Evolutionary conservation across 2,113 vertebrate genomes (phyloP).

Genomic region (Calypte anna): DNA sequence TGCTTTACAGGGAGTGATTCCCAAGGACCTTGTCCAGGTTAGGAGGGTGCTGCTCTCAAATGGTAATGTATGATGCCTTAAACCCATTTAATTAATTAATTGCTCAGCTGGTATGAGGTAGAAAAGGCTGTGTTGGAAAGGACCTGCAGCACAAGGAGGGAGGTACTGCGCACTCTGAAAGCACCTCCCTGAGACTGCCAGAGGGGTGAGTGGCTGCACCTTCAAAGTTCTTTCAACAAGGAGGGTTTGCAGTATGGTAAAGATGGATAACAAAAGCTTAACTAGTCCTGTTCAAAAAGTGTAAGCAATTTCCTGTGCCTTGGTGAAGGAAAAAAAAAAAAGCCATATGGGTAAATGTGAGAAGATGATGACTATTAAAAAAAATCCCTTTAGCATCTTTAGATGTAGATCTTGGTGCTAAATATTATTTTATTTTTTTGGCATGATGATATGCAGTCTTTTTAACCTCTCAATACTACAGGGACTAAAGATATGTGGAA

Average conservation of each 20-base stretch:
- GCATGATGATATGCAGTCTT: not conserved
- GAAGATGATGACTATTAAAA: not conserved
- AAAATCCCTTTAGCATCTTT: not conserved
- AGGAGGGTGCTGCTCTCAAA: not conserved
- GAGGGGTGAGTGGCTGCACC: accelerated
- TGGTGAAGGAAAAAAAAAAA: not conserved
- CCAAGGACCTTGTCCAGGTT: not conserved
- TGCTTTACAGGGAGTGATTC: not conserved
- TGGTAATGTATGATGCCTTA: not conserved
- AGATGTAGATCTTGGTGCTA: not conserved
- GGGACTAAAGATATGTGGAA: not conserved
- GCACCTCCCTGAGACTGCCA: not conserved
- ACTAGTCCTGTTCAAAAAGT: not conserved
- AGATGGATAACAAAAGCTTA: not conserved
- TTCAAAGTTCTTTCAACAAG: not conserved
- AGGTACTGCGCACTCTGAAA: not conserved
- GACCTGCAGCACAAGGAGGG: not conserved
- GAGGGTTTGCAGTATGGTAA: accelerated
- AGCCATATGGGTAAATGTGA: not conserved
- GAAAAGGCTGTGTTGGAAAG: not conserved
- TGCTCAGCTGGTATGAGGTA: not conserved
- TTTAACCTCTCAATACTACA: not conserved
- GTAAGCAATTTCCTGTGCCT: not conserved
- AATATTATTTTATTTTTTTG: not conserved
- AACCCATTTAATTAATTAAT: not conserved